Evolutionary conservation across 2,888 invertebrate genomes (phyloP).

Genomic region (Griposia aprilina): DNA sequence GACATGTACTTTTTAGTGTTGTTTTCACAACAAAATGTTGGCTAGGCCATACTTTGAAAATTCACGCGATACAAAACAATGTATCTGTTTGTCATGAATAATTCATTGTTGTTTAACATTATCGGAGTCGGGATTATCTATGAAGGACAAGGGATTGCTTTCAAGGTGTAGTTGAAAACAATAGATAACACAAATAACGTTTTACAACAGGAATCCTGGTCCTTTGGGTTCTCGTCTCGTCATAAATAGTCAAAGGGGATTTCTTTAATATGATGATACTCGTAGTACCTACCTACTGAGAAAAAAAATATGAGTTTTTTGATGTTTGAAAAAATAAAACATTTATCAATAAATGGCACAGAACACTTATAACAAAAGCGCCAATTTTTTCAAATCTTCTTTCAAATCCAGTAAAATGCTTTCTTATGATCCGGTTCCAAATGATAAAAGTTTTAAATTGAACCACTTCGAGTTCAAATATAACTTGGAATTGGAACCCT

Average conservation of each 20-base stretch:
- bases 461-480: conserved; percentile 49
- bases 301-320: not conserved
- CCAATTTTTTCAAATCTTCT: not conserved
- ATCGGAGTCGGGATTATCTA: conserved; percentile 57
- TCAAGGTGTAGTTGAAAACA: conserved; percentile 60
- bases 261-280: conserved; percentile 3
- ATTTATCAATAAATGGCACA: conserved; percentile 14
- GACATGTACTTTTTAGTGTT: conserved; percentile 39
- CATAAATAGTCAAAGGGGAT: not conserved
- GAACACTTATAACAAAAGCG: conserved; percentile 22
- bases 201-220: conserved; percentile 19
- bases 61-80: conserved; percentile 38
- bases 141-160: conserved; percentile 62
- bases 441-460: conserved; percentile 57
- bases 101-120: conserved; percentile 60
- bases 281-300: not conserved
- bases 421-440: conserved; percentile 24
- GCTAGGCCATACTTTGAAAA: conserved; percentile 15
- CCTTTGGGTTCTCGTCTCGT: conserved; percentile 1
- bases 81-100: conserved; percentile 54
- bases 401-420: conserved; percentile 18
- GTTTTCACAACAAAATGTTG: conserved; percentile 46
- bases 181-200: conserved; percentile 55
- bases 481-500: conserved; percentile 53
- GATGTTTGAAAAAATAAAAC: too few species aligned